Evolutionary conservation across 2,888 invertebrate species (phyloP).

Genomic region (Scaptomyza tumidula): DNA sequence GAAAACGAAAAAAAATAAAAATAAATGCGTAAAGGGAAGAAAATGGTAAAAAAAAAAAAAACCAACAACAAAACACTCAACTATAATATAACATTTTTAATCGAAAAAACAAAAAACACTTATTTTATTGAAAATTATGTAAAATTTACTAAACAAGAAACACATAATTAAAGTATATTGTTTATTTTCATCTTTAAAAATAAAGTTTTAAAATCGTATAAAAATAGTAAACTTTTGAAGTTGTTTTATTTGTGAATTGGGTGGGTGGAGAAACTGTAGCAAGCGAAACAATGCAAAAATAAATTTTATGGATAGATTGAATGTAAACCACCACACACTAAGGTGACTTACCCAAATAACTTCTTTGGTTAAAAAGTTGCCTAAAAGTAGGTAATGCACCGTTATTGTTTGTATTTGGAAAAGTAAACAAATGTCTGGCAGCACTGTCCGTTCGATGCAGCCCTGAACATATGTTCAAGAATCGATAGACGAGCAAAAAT

Average conservation of each 20-base stretch:
- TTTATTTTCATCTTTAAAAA: slow-evolving; percentile 85
- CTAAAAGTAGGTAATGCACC: no score
- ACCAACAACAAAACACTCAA: slow-evolving; percentile 73
- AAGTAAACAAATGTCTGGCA: background rate
- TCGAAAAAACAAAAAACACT: slow-evolving; percentile 73
- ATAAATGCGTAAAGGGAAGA: slow-evolving; percentile 64
- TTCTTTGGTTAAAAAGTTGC: no score
- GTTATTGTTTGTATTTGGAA: background rate
- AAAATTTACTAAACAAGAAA: slow-evolving; percentile 75
- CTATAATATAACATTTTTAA: slow-evolving; percentile 84
- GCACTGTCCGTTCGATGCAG: background rate
- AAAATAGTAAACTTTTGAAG: slow-evolving; percentile 78
- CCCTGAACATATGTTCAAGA: slow-evolving; percentile 16
- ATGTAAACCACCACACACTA: no score
- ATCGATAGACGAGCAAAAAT: slow-evolving; percentile 16
- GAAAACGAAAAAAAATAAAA: slow-evolving; percentile 27
- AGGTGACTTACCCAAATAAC: no score
- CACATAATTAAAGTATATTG: slow-evolving; percentile 83
- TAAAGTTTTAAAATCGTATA: slow-evolving; percentile 85
- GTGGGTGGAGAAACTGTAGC: background rate
- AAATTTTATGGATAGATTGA: no score
- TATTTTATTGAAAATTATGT: slow-evolving; percentile 79
- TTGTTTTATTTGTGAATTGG: slow-evolving; percentile 21
- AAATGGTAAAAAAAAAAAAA: slow-evolving; percentile 72
- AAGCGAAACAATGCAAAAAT: no score